Conservation (phyloP, 2,797 vertebrate species). For the Ptychadena robeensis region DNA sequence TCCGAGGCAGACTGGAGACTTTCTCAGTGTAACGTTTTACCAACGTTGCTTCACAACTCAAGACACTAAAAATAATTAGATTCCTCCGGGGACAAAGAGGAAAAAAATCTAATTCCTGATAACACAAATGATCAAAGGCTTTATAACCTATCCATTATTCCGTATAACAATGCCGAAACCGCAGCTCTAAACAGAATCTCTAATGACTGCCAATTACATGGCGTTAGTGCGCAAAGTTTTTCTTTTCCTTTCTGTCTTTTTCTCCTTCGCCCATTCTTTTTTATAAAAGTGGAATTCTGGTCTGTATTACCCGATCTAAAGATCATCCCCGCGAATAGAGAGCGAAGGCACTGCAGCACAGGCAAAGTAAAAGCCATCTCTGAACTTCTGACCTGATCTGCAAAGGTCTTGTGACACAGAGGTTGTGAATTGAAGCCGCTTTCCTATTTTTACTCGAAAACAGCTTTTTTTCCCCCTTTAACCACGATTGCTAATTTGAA, state of each 20-base stretch:
- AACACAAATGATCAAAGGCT: slow-evolving; percentile 32
- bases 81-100: slow-evolving; percentile 16
- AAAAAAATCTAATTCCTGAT: slow-evolving; percentile 23
- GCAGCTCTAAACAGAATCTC: background rate
- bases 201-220: slow-evolving; percentile 9
- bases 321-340: background rate
- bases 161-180: background rate
- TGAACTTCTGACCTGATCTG: slow-evolving; percentile 38
- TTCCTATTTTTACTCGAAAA: slow-evolving; percentile 4
- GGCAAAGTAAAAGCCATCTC: background rate
- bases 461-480: slow-evolving; percentile 24
- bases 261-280: background rate
- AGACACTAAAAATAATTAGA: slow-evolving; percentile 47
- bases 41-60: slow-evolving; percentile 31
- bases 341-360: background rate
- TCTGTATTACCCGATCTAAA: background rate
- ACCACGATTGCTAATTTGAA: slow-evolving; percentile 33
- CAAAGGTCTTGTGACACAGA: slow-evolving; percentile 39
- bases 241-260: background rate
- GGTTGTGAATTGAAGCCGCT: slow-evolving; percentile 52
- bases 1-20: slow-evolving; percentile 17
- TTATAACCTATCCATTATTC: slow-evolving; percentile 15
- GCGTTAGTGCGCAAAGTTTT: background rate
- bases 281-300: no score
- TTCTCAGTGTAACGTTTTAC: slow-evolving; percentile 24